Base-by-base conservation (phyloP, 1,140 invertebrate genomes). In the Gonioctena quinquepunctata region DNA sequence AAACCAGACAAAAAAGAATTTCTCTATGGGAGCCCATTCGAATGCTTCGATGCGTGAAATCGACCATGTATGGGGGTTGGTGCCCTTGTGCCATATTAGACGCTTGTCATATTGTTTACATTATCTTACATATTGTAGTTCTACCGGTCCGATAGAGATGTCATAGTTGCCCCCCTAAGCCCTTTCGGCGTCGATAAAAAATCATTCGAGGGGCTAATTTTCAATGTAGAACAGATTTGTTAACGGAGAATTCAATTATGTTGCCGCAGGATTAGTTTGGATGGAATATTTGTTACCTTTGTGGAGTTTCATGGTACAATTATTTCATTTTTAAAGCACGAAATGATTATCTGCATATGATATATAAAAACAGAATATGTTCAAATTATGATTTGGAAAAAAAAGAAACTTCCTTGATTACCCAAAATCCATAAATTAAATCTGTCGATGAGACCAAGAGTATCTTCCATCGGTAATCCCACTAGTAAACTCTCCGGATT, bases 51-150 rank as follows among this genome's bases (percentile, higher is more conserved):
- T 69, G 74, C 78, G 78, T 79, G 74, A 80, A 81, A 81, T 81
- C 74, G 76, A 59, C 70, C 60, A 59, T 67, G 66, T 52, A 69
- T 71, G 49, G 69, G 64, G 69, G 73, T 54, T 22, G 25, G 49
- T 26, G 16, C 70, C 69, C 75, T 66, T 54, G 74, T 64, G 70
- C 71, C 73, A 75, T 76, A 81, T 81, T 81, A 81, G 78, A 67
- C 72, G 79, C 79, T 77, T 81, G 79, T 81, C 79, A 80, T 81
- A 81, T 79, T 81, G 80, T 81, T 81, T 81, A 79, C 79, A 80
- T 77, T 80, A 78, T 78, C 79, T 72, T 59, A n/a, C 70, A 70
- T 76, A 76, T 78, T 80, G 73, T 79, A 72, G 72, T 73, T 74
- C 67, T 76, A 75, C 76, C 74, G 70, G 76, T 73, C 65, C 68